These are phyloP conservation scores for Apoderus coryli DNA, from an alignment of 2,888 invertebrate species.

Conservation along the genomic window DNA sequence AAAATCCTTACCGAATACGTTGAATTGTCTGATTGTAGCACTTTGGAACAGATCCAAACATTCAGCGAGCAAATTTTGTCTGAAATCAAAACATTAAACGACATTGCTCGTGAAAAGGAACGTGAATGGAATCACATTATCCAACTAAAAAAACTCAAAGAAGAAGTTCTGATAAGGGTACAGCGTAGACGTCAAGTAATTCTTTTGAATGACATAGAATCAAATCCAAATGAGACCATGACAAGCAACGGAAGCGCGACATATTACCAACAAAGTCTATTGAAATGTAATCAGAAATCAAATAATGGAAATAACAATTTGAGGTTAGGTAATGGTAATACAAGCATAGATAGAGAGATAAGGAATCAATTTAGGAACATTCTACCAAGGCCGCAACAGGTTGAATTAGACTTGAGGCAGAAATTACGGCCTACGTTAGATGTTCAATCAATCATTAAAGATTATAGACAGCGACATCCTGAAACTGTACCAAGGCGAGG, in stretches of 20 bases:
- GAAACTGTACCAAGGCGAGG: constrained; percentile 57
- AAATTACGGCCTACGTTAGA: constrained; percentile 67
- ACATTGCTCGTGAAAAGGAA: constrained; percentile 65
- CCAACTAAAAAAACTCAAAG: constrained; percentile 70
- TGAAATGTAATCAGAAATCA: constrained; percentile 22
- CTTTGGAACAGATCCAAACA: constrained; percentile 44
- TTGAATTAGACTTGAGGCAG: constrained; percentile 37
- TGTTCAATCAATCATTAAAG: constrained; percentile 69
- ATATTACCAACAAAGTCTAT: constrained; percentile 19
- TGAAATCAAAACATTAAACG: constrained; percentile 56
- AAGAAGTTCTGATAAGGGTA: constrained; percentile 60
- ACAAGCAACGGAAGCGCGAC: no score
- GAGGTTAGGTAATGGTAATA: constrained; percentile 16
- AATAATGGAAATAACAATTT: no score
- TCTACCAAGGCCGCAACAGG: constrained; percentile 34
- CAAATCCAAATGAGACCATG: constrained; percentile 19
- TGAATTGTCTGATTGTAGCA: constrained; percentile 45
- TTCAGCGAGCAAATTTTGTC: constrained; percentile 49
- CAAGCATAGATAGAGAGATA: no score
- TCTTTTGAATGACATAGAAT: constrained; percentile 23
- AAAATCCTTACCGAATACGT: constrained; percentile 48
- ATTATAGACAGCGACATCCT: constrained; percentile 62
- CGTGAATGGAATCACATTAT: constrained; percentile 76
- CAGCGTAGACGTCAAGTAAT: constrained; percentile 53
- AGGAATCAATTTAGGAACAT: constrained; percentile 23